Percentiles rank a stretch among this genome's conserved stretches.
phyloP scores from a whole-genome alignment of 2,113 vertebrate genomes.

The Speoplatyrhinus poulsoni region DNA sequence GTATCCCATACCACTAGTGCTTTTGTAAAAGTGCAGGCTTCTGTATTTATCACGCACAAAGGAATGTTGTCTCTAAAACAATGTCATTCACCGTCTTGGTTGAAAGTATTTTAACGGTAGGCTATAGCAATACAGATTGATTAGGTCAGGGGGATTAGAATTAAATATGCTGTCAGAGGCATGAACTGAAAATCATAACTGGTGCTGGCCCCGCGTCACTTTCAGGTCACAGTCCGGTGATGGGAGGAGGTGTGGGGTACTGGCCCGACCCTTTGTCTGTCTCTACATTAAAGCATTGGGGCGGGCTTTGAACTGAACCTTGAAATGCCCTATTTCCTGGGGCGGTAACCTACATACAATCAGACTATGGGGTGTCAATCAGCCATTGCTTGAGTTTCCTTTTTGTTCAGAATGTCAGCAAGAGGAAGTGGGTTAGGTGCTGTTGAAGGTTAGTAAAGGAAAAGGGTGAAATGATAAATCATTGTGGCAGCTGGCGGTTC shows the following conservation, averaged over 20 bases:
- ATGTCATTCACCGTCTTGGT: conserved; percentile 57
- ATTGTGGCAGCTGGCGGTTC: conserved; percentile 30
- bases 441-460: conserved; percentile 18
- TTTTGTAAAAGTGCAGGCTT: conserved; percentile 2
- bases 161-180: conserved; percentile 22
- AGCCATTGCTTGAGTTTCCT: conserved; percentile 51
- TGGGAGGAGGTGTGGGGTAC: conserved; percentile 22
- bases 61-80: conserved; percentile 42
- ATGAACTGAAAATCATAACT: conserved; percentile 11
- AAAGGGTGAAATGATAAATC: conserved; percentile 17
- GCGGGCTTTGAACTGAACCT: conserved; percentile 49
- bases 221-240: too few relatives aligned
- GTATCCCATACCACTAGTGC: background rate
- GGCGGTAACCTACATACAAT: conserved; percentile 35
- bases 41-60: conserved; percentile 52
- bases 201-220: background rate
- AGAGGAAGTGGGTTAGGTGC: conserved; percentile 53
- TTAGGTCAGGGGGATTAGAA: conserved; percentile 1
- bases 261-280: conserved; percentile 18
- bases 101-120: conserved; percentile 20
- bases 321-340: conserved; percentile 46
- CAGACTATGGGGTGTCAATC: conserved; percentile 47
- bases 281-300: background rate
- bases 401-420: conserved; percentile 60
- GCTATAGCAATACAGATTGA: too few relatives aligned